Evolutionary conservation across 2,888 invertebrate species (phyloP), one percentile per base, ranked within the genome.

Genomic region (Luperina testacea): DNA sequence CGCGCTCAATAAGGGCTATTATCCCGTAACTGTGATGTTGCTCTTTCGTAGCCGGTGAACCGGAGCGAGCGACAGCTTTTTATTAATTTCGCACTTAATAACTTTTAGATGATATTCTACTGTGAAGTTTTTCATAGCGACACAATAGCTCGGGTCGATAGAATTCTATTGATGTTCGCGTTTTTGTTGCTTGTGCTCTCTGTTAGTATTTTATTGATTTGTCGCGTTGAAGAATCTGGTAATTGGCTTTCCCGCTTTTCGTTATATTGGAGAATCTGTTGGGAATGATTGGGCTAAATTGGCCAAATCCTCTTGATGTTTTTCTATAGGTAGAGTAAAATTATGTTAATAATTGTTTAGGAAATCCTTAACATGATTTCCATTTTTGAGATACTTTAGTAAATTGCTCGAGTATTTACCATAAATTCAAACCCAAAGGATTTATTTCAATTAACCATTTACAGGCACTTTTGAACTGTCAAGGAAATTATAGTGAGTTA

Each of bases 1-100:
- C 90, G 90, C 84, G 87, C 77, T 93, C 94, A 91, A 94, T 94
- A 94, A 91, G 90, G 92, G 85, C 90, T 88, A 92, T 91, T 91
- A 91, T 94, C 85, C 89, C 88, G 83, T 90, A 92, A 83, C 90
- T 82, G 86, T 90, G 90, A 84, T 91, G 88, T 89, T 88, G 89
- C 93, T 92, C 93, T 92, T 94, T 94, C 90, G 90, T 86, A 92
- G 87, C 87, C 92, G 90, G 83, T 91, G 91, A 92, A 92, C 93
- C 92, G 92, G 80, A 84, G 87, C 53, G 75, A 78, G 81, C 90
- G 90, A 89, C 91, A 83, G 92, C 92, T 94, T 94, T 95, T 95
- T 95, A 95, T 94, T 95, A 94, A 95, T 94, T 94, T 94, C 92
- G 90, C 91, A 92, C 92, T 93, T 94, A 89, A 89, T 89, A 89